Percentiles rank a stretch among this genome's conserved stretches.
phyloP scores from a whole-genome alignment of 2,888 invertebrate genomes.

The Drosophila macrospina region DNA sequence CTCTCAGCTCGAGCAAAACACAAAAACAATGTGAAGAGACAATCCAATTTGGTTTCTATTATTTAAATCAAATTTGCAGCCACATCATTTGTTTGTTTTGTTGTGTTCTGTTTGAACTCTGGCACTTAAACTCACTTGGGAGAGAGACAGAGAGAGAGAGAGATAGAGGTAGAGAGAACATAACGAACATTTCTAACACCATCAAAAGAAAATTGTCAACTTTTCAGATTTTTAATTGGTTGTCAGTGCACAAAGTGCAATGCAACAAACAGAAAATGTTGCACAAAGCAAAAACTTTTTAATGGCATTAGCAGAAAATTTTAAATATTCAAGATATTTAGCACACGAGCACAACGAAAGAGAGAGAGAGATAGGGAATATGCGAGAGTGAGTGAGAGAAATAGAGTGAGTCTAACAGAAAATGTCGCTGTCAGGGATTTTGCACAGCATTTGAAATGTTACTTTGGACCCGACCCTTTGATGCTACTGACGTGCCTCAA shows the following conservation, averaged over 20 bases:
- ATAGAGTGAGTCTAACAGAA: neutral
- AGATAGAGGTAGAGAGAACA: no score
- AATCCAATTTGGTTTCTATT: constrained; percentile 10
- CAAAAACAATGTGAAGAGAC: neutral
- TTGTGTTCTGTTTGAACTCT: neutral
- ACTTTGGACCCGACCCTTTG: constrained; percentile 38
- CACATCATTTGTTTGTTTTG: constrained; percentile 7
- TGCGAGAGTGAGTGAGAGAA: neutral
- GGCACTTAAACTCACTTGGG: neutral
- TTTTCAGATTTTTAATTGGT: constrained; percentile 69
- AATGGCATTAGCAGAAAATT: constrained; percentile 71
- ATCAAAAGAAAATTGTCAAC: constrained; percentile 47
- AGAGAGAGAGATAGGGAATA: no score
- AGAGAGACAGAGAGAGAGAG: no score
- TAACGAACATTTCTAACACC: constrained; percentile 5
- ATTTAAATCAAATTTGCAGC: constrained; percentile 12
- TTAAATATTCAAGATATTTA: constrained; percentile 56
- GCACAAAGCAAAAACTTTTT: constrained; percentile 73
- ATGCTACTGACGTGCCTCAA: constrained; percentile 41
- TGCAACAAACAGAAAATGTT: constrained; percentile 40
- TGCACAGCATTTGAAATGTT: constrained; percentile 39
- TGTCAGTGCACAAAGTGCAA: constrained; percentile 51
- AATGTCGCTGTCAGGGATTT: constrained; percentile 58
- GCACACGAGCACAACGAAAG: constrained; percentile 17
- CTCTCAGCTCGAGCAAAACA: neutral